Percentiles rank a stretch among this genome's conserved stretches.
These are phyloP conservation scores for Sander lucioperca DNA, from an alignment of 2,113 vertebrate species.

Conservation along the genomic window DNA sequence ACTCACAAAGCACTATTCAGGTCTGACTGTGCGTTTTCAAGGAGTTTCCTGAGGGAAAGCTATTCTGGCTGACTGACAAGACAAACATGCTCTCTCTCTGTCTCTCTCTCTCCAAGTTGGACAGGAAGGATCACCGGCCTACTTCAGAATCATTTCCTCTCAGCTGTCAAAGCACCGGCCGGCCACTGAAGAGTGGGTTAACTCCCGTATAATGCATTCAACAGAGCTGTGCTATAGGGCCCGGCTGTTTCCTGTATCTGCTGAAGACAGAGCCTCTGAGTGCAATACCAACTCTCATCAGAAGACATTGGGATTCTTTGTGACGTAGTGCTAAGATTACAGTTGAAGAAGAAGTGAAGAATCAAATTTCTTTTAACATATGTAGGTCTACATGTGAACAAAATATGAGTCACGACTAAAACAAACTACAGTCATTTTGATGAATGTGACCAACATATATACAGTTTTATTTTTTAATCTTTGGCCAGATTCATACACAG, in stretches of 20 bases:
- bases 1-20: conserved; percentile 51
- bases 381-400: too few species aligned
- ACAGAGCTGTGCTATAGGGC: neutral
- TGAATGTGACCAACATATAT: neutral
- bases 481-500: neutral
- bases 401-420: neutral
- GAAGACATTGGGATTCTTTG: neutral
- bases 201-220: conserved; percentile 7
- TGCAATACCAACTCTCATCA: neutral
- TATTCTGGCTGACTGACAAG: conserved; percentile 67
- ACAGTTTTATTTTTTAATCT: too few species aligned
- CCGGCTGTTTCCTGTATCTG: conserved; percentile 42
- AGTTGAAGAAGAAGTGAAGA: too few species aligned
- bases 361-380: neutral
- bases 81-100: conserved; percentile 56
- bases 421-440: neutral
- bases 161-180: conserved; percentile 62
- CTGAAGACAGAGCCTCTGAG: neutral
- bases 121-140: conserved; percentile 67
- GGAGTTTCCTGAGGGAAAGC: conserved; percentile 74
- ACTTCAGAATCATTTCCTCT: conserved; percentile 70
- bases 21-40: conserved; percentile 71
- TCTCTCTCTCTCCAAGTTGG: conserved; percentile 26
- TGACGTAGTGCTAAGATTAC: neutral
- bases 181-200: conserved; percentile 40